phyloP scores from a whole-genome alignment of 2,888 invertebrate genomes.

The Platycheirus rosarum region DNA sequence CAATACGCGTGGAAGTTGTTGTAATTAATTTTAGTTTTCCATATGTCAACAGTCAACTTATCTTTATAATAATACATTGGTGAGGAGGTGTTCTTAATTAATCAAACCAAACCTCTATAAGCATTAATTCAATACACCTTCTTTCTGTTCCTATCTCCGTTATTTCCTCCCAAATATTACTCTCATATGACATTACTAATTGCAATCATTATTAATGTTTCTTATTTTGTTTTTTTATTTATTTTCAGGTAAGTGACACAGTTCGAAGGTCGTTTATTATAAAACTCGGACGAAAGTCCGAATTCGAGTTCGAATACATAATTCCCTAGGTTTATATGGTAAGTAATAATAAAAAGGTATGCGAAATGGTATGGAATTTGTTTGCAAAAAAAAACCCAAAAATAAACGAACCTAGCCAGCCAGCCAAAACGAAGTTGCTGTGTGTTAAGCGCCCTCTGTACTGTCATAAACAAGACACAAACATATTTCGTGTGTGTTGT shows the following conservation, averaged over 20 bases:
- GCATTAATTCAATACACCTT: constrained; percentile 44
- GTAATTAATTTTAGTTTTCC: too few relatives aligned
- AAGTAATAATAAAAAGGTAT: constrained; percentile 24
- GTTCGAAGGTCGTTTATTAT: constrained; percentile 55
- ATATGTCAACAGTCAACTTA: background rate
- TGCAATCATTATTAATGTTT: constrained; percentile 55
- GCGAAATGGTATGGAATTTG: constrained; percentile 43
- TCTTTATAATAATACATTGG: background rate
- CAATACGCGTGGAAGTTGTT: too few relatives aligned
- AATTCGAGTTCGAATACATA: background rate
- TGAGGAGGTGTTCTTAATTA: background rate
- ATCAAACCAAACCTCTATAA: constrained; percentile 12
- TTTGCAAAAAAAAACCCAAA: constrained; percentile 15
- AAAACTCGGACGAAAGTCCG: constrained; percentile 10
- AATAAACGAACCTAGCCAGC: constrained; percentile 4
- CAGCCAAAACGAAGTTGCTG: constrained; percentile 15
- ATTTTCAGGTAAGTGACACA: constrained; percentile 49
- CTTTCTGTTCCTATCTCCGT: constrained; percentile 6
- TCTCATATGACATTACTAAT: constrained; percentile 22
- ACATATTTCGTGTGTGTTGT: constrained; percentile 34
- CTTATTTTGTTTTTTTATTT: constrained; percentile 32
- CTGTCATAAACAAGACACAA: constrained; percentile 38
- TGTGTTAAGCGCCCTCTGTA: constrained; percentile 19
- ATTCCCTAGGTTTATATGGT: background rate
- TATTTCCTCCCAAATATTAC: background rate